Conservation (phyloP, 2,888 invertebrate genomes). For the Perizoma flavofasciatum region DNA sequence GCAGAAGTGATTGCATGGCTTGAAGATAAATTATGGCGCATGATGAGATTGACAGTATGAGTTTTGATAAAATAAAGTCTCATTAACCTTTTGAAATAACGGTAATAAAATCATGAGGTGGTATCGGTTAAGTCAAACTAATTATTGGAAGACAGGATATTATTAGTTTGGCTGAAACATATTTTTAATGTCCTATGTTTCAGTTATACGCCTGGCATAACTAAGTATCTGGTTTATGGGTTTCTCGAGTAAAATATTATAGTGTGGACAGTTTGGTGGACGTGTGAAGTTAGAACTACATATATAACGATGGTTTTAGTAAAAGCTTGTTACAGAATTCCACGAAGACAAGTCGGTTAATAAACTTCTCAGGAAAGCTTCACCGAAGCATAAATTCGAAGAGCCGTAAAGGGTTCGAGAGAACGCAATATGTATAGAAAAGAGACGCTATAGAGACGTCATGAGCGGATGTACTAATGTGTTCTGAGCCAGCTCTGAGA, state of each 20-base stretch:
- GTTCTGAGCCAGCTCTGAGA: slow-evolving; percentile 15
- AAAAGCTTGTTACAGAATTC: slow-evolving; percentile 19
- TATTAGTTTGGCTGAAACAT: too few relatives aligned
- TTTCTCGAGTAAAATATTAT: too few relatives aligned
- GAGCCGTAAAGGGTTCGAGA: slow-evolving; percentile 22
- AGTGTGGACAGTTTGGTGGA: too few relatives aligned
- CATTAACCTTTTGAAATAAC: slow-evolving; percentile 11
- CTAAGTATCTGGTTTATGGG: too few relatives aligned
- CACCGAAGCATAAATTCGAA: slow-evolving; percentile 20
- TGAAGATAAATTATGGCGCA: slow-evolving; percentile 11
- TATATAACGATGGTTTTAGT: not conserved
- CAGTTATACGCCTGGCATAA: too few relatives aligned
- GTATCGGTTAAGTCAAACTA: too few relatives aligned
- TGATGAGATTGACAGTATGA: slow-evolving; percentile 4
- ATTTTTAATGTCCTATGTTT: too few relatives aligned
- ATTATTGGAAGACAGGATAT: too few relatives aligned
- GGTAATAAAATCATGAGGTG: not conserved
- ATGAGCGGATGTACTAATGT: slow-evolving; percentile 50
- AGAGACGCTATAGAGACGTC: slow-evolving; percentile 27
- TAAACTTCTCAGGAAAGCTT: slow-evolving; percentile 9
- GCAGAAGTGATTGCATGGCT: slow-evolving; percentile 20
- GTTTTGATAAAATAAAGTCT: slow-evolving; percentile 9
- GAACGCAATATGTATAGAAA: slow-evolving; percentile 25
- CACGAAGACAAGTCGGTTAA: slow-evolving; percentile 7
- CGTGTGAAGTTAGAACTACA: too few relatives aligned